Conservation (phyloP, 2,797 vertebrate genomes). For the Phalloptychus januarius region DNA sequence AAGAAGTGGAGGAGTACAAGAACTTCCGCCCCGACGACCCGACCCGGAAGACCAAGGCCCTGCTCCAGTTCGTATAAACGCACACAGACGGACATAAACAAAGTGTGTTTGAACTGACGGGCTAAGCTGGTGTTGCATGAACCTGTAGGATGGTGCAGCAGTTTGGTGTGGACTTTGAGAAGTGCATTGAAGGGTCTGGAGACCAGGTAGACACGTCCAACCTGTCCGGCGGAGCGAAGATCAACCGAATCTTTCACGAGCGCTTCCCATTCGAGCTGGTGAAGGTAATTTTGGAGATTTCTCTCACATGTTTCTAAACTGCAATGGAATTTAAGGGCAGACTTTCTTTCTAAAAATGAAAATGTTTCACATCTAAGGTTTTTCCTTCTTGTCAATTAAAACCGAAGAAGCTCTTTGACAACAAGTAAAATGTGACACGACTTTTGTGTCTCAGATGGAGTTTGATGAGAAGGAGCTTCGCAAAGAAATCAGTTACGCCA, state of each 20-base stretch:
- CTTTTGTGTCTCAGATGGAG: conserved; percentile 86
- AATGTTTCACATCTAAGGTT: neutral
- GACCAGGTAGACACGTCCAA: conserved; percentile 96
- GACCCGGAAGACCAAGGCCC: conserved; percentile 92
- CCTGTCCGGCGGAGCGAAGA: conserved; percentile 92
- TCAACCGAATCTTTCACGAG: conserved; percentile 96
- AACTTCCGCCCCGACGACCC: conserved; percentile 95
- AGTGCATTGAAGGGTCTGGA: conserved; percentile 94
- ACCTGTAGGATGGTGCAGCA: conserved; percentile 94
- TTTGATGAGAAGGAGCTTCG: conserved; percentile 96
- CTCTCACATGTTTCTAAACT: neutral
- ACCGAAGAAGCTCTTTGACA: neutral
- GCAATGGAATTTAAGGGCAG: neutral
- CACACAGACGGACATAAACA: neutral
- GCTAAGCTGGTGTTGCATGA: neutral
- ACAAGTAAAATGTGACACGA: neutral
- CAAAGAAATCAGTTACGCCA: conserved; percentile 95
- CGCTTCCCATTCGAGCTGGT: conserved; percentile 93
- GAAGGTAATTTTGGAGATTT: conserved; percentile 80
- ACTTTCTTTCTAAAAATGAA: neutral
- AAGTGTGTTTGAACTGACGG: neutral
- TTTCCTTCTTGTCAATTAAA: neutral
- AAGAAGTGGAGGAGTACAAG: conserved; percentile 96
- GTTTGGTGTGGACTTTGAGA: conserved; percentile 96
- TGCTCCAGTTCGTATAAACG: conserved; percentile 87